A percentile compares a stretch with the other conserved stretches of the same genome.
phyloP scores from a whole-genome alignment of 2,113 vertebrate species.

The Cyprinus carpio region DNA sequence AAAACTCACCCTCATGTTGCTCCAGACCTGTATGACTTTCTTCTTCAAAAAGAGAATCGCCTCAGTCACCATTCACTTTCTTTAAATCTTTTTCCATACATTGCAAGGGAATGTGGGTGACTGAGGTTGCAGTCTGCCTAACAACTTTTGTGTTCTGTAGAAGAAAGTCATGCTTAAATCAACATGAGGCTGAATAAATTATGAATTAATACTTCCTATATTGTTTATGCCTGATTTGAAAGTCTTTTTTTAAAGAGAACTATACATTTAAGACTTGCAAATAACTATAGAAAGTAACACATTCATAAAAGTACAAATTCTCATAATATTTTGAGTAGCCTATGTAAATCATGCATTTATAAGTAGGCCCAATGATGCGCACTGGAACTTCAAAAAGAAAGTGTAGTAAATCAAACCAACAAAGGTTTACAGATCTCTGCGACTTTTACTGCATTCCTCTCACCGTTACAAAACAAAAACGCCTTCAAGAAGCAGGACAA shows the following conservation, averaged over 20 bases:
- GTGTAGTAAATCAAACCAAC: not conserved
- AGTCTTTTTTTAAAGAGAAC: not conserved
- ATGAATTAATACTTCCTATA: too few relatives aligned
- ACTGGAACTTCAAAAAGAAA: conserved; percentile 8
- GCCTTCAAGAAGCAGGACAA: not conserved
- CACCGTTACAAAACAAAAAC: conserved; percentile 17
- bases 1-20: too few relatives aligned
- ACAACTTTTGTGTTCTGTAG: not conserved
- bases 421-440: not conserved
- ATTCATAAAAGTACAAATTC: not conserved
- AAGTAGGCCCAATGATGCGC: not conserved
- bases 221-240: not conserved
- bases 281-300: not conserved
- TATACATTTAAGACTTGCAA: not conserved
- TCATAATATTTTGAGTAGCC: not conserved
- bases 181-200: not conserved
- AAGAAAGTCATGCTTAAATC: not conserved
- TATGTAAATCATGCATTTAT: too few relatives aligned
- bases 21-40: too few relatives aligned
- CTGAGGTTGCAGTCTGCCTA: not conserved
- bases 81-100: too few relatives aligned
- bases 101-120: too few relatives aligned
- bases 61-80: too few relatives aligned
- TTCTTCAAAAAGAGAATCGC: too few relatives aligned
- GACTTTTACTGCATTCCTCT: conserved; percentile 6